Percentiles rank a stretch among this genome's conserved stretches.
Conservation (phyloP, 2,113 vertebrate genomes). For the Willisornis vidua region DNA sequence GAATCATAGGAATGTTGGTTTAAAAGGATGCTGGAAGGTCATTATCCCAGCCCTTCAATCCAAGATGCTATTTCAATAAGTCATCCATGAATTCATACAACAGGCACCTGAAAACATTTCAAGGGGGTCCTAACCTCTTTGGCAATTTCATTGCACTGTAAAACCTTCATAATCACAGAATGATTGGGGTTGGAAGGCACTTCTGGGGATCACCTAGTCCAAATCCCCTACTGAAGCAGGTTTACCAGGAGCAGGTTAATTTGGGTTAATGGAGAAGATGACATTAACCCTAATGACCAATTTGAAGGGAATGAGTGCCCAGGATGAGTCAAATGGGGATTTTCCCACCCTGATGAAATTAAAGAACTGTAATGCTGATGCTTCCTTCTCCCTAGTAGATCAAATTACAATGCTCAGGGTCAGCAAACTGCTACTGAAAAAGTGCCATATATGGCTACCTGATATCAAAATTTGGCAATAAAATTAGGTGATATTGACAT, state of each 20-base stretch:
- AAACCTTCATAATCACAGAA: background rate
- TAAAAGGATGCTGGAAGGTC: background rate
- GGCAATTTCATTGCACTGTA: fast-evolving
- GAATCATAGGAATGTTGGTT: background rate
- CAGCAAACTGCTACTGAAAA: background rate
- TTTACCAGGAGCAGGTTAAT: background rate
- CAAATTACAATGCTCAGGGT: background rate
- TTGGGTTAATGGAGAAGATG: background rate
- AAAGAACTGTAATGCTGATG: background rate
- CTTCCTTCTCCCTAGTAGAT: background rate
- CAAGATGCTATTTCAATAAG: background rate
- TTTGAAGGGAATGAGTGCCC: background rate
- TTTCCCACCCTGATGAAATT: background rate
- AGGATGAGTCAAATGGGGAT: background rate
- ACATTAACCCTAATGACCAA: background rate
- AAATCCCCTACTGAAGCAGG: background rate
- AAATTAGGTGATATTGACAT: background rate
- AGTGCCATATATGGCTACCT: background rate
- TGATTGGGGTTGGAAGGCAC: background rate
- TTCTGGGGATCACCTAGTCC: background rate
- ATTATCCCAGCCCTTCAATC: background rate
- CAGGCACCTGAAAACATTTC: background rate
- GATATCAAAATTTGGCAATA: background rate
- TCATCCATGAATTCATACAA: background rate
- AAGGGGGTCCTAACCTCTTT: background rate